These are phyloP conservation scores for Dryobota labecula DNA, from an alignment of 2,888 invertebrate genomes.

Conservation along the genomic window DNA sequence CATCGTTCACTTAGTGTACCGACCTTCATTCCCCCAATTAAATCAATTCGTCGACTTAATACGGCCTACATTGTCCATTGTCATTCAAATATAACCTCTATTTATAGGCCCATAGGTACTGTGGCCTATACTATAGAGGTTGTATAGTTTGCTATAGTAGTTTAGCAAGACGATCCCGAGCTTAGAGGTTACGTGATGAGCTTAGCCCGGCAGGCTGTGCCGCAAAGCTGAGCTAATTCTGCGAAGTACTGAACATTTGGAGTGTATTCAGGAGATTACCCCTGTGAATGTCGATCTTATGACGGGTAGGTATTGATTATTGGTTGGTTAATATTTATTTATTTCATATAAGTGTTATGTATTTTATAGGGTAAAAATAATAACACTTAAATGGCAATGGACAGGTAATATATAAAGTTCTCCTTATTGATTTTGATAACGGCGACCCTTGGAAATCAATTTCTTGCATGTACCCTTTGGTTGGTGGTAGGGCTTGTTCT, in stretches of 20 bases:
- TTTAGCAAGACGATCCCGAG: conserved; percentile 32
- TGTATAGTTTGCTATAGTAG: conserved; percentile 12
- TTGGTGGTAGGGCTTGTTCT: too few species aligned
- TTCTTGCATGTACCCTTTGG: too few species aligned
- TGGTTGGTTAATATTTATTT: not conserved
- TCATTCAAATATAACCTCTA: conserved; percentile 12
- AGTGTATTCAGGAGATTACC: conserved; percentile 47
- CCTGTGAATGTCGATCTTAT: conserved; percentile 6
- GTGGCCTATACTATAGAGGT: not conserved
- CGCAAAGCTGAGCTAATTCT: conserved; percentile 52
- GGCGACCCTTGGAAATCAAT: too few species aligned
- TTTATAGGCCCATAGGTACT: not conserved
- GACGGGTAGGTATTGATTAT: not conserved
- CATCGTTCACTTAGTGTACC: not conserved
- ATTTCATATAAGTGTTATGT: too few species aligned
- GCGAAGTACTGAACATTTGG: conserved; percentile 34
- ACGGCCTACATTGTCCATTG: not conserved
- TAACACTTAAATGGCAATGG: too few species aligned
- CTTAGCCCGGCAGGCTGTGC: conserved; percentile 43
- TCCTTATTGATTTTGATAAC: too few species aligned
- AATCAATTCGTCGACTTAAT: not conserved
- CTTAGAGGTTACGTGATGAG: conserved; percentile 58
- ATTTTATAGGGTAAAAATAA: too few species aligned
- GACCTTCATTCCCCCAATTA: not conserved
- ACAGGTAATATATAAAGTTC: too few species aligned